Evolutionary conservation across 2,797 vertebrate species (phyloP).

Genomic region (Platalea minor): DNA sequence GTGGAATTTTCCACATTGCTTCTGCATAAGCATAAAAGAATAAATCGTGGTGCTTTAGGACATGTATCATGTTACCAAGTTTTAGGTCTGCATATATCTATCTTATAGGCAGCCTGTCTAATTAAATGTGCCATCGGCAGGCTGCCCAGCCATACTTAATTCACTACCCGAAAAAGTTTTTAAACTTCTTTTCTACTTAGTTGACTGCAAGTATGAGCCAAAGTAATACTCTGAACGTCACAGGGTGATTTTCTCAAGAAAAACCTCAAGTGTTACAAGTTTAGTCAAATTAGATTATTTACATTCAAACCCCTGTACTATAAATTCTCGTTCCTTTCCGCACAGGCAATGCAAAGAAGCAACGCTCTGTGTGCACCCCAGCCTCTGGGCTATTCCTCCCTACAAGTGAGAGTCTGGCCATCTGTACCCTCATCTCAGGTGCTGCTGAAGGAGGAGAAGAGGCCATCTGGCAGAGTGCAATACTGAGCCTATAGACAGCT

Average conservation of each 20-base stretch:
- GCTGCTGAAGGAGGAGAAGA: background rate
- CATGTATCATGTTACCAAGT: background rate
- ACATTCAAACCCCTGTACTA: background rate
- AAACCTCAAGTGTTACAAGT: background rate
- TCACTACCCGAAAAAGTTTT: background rate
- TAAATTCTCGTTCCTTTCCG: background rate
- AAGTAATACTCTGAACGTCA: background rate
- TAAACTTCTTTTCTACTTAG: background rate
- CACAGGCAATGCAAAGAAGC: background rate
- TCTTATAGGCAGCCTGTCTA: background rate
- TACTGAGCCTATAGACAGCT: background rate
- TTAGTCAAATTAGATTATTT: background rate
- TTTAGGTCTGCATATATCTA: background rate
- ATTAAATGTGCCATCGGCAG: background rate
- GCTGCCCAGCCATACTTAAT: background rate
- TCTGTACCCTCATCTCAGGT: background rate
- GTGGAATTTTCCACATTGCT: background rate
- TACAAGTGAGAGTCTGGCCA: background rate
- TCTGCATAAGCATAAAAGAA: background rate
- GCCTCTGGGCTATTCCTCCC: background rate
- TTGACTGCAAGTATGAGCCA: background rate
- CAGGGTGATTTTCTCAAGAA: background rate
- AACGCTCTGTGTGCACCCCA: background rate
- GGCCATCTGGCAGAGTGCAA: background rate
- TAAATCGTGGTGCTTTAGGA: background rate